phyloP scores from a whole-genome alignment of 2,797 vertebrate species.

The Lagocephalus sceleratus region DNA sequence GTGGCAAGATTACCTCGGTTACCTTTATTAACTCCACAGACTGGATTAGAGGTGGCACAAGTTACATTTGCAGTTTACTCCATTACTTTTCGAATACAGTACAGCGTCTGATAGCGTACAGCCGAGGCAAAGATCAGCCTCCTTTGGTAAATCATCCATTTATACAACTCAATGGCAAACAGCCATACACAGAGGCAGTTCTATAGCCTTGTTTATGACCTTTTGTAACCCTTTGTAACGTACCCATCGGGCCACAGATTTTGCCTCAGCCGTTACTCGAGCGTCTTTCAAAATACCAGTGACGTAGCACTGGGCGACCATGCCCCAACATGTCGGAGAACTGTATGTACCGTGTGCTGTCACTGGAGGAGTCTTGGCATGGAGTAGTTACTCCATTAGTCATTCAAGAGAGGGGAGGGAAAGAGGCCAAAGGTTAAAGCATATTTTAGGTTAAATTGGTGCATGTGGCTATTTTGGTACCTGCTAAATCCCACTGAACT shows the following conservation, averaged over 20 bases:
- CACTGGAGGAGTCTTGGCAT: slow-evolving; percentile 49
- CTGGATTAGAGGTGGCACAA: neutral
- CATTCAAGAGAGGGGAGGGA: slow-evolving; percentile 18
- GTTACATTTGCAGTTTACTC: neutral
- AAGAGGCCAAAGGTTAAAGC: neutral
- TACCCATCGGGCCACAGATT: slow-evolving; percentile 25
- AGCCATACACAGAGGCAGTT: too few relatives aligned
- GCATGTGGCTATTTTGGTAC: too few relatives aligned
- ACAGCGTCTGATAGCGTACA: too few relatives aligned
- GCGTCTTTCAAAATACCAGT: neutral
- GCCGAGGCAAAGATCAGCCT: too few relatives aligned
- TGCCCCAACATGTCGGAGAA: slow-evolving; percentile 31
- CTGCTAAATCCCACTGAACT: too few relatives aligned
- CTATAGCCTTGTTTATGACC: neutral
- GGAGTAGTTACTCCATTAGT: slow-evolving; percentile 28
- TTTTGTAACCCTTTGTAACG: neutral
- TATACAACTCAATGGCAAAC: slow-evolving; percentile 11
- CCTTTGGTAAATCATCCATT: slow-evolving; percentile 40
- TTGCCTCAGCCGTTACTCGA: slow-evolving; percentile 17
- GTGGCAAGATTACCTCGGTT: neutral
- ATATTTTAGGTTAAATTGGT: too few relatives aligned
- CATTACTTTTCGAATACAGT: too few relatives aligned
- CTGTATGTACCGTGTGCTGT: neutral
- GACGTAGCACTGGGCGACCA: neutral
- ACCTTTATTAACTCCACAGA: neutral